Evolutionary conservation across 53 echinoderm and acorn worm genomes (phyloP).

Genomic region (Henricia sp.): DNA sequence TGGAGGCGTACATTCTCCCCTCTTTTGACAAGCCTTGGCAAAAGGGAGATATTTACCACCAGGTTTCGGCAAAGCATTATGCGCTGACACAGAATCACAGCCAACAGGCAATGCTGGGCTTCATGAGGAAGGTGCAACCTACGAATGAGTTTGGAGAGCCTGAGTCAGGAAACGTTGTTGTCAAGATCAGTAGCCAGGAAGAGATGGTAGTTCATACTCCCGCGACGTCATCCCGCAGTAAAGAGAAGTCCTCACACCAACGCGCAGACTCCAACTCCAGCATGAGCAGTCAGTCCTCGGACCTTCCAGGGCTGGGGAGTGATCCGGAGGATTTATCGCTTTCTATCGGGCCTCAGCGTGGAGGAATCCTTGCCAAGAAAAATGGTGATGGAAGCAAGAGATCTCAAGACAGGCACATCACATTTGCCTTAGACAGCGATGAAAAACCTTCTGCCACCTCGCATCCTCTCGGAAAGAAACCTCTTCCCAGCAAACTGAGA

Average conservation of each 20-base stretch:
- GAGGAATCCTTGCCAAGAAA: conserved; percentile 69
- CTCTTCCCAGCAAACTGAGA: conserved; percentile 35
- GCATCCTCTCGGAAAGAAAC: neutral
- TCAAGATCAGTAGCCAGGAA: conserved; percentile 37
- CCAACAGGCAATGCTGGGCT: conserved; percentile 44
- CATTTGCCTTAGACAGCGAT: conserved; percentile 70
- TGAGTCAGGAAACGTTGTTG: conserved; percentile 19
- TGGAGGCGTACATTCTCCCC: conserved; percentile 17
- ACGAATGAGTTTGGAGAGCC: conserved; percentile 53
- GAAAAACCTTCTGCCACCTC: conserved; percentile 4
- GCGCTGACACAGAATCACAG: conserved; percentile 34
- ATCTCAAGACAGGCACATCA: conserved; percentile 78
- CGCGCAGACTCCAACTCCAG: conserved; percentile 73
- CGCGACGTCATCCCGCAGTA: neutral
- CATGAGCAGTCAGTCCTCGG: conserved; percentile 67
- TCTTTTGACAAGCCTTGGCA: conserved; percentile 52
- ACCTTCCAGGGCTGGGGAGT: conserved; percentile 65
- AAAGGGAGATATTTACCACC: conserved; percentile 45
- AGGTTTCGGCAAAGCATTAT: conserved; percentile 39
- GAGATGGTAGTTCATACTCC: conserved; percentile 34
- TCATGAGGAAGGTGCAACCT: conserved; percentile 68
- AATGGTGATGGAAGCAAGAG: conserved; percentile 58
- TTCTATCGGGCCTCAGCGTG: conserved; percentile 39
- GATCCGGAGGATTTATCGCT: conserved; percentile 54
- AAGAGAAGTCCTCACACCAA: conserved; percentile 25